A percentile compares a stretch with the other conserved stretches of the same genome.
phyloP scores from a whole-genome alignment of 2,888 invertebrate species.

The Thera obeliscata region DNA sequence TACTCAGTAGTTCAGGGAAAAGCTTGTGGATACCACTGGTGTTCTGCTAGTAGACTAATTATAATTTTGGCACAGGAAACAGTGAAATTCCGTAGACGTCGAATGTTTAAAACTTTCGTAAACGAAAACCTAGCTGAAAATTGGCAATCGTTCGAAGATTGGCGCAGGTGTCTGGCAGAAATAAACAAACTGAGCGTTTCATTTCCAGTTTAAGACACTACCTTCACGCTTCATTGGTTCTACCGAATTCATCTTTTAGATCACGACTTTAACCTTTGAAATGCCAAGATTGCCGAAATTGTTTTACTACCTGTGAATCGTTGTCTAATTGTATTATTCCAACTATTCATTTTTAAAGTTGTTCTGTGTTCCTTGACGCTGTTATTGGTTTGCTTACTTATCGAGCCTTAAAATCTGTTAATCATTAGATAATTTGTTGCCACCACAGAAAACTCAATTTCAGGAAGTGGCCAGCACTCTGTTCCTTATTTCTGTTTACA shows the following conservation, averaged over 20 bases:
- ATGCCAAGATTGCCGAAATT: slow-evolving; percentile 10
- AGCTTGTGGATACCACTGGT: no score
- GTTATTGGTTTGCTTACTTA: neutral
- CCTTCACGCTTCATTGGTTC: slow-evolving; percentile 48
- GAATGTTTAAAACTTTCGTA: slow-evolving; percentile 18
- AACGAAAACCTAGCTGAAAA: slow-evolving; percentile 5
- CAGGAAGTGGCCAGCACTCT: neutral
- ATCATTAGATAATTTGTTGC: neutral
- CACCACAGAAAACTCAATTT: neutral
- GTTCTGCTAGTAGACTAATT: neutral
- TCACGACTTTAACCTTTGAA: slow-evolving; percentile 53
- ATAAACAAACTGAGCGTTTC: slow-evolving; percentile 24
- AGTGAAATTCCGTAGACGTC: no score
- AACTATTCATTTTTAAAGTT: neutral
- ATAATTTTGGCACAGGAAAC: neutral
- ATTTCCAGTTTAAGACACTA: slow-evolving; percentile 36
- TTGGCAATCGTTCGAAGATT: slow-evolving; percentile 23
- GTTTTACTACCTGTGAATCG: slow-evolving; percentile 8
- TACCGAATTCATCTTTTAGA: slow-evolving; percentile 44
- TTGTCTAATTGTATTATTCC: neutral
- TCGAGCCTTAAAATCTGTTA: neutral
- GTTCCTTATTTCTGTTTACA: neutral
- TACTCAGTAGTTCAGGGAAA: no score
- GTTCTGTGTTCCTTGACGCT: neutral
- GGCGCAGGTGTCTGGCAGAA: slow-evolving; percentile 6